A percentile compares a stretch with the other conserved stretches of the same genome.
These are phyloP conservation scores for Agapornis canus DNA, from an alignment of 2,797 vertebrate genomes.

Conservation along the genomic window DNA sequence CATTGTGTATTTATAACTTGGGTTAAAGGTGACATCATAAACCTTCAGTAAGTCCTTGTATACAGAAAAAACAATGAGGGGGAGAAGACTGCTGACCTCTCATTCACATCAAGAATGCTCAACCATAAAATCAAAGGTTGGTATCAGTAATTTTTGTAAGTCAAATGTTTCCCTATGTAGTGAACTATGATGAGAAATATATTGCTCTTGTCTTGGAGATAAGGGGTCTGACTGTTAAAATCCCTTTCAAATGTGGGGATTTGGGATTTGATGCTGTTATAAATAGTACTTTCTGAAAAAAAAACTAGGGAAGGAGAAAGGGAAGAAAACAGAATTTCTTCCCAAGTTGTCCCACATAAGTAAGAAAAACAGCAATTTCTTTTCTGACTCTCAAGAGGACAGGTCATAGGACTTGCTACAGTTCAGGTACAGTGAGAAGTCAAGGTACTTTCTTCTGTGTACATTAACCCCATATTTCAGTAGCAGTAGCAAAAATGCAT, in stretches of 20 bases:
- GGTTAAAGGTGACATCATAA: slow-evolving; percentile 66
- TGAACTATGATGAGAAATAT: background rate
- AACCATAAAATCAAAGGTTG: slow-evolving; percentile 59
- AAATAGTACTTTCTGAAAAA: background rate
- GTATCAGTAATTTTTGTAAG: slow-evolving; percentile 32
- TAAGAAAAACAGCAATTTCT: background rate
- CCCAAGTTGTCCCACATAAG: background rate
- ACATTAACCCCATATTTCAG: background rate
- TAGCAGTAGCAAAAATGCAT: background rate
- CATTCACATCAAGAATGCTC: slow-evolving; percentile 50
- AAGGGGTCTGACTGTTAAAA: background rate
- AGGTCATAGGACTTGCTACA: background rate
- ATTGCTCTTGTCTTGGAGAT: background rate
- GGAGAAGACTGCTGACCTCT: slow-evolving; percentile 57
- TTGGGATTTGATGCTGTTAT: background rate
- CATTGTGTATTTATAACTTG: slow-evolving; percentile 56
- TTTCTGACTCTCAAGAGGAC: background rate
- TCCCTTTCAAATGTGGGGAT: background rate
- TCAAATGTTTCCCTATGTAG: background rate
- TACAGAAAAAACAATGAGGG: slow-evolving; percentile 63
- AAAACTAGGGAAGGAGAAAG: background rate
- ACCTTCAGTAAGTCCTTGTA: slow-evolving; percentile 62
- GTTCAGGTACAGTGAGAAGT: background rate
- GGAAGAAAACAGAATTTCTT: background rate
- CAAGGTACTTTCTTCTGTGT: background rate